Evolutionary conservation across 2,888 invertebrate genomes (phyloP).

Genomic region (Celastrina argiolus): DNA sequence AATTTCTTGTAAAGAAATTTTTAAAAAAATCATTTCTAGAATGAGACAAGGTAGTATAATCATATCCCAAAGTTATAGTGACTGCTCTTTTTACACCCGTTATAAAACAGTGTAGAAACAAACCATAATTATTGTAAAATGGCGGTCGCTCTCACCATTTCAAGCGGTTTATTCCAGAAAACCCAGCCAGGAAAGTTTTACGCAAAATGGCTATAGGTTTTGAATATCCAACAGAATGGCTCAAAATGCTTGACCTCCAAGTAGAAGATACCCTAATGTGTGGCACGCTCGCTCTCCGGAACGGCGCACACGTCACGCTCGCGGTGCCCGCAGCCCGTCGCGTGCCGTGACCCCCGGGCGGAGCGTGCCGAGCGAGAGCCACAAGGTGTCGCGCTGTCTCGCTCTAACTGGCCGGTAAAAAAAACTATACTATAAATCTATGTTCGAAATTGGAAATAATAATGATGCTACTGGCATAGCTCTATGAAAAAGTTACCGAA

Average conservation of each 20-base stretch:
- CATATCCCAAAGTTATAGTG: no score
- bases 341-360: constrained; percentile 38
- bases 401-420: background rate
- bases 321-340: constrained; percentile 39
- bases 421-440: background rate
- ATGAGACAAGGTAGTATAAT: no score
- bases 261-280: constrained; percentile 22
- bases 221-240: background rate
- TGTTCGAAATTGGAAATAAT: background rate
- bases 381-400: background rate
- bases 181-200: no score
- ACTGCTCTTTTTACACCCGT: no score
- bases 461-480: background rate
- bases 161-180: no score
- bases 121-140: no score
- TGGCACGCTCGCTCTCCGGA: constrained; percentile 56
- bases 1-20: no score
- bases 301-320: constrained; percentile 65
- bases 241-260: constrained; percentile 7
- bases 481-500: no score
- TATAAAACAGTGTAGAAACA: no score
- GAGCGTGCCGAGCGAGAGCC: constrained; percentile 24
- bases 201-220: no score
- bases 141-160: no score
- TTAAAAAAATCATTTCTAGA: no score